A percentile compares a stretch with the other conserved stretches of the same genome.
Conservation (phyloP, 2,888 invertebrate species). For the Eudasyphora cyanicolor region DNA sequence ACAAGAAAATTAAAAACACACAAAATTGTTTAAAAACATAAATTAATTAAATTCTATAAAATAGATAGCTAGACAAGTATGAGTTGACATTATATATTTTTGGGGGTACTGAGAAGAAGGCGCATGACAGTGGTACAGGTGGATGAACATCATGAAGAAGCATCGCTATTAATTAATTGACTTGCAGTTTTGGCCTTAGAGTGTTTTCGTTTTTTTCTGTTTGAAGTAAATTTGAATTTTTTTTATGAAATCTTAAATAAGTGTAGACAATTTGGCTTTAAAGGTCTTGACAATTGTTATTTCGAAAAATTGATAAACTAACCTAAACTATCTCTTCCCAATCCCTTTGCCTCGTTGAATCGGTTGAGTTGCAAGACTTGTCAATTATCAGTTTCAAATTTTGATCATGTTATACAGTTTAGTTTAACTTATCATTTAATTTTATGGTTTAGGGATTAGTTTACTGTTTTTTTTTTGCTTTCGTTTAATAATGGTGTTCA, state of each 20-base stretch:
- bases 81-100: conserved; percentile 42
- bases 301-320: not conserved
- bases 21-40: conserved; percentile 49
- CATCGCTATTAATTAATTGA: conserved; percentile 60
- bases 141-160: too few species aligned
- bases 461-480: conserved; percentile 54
- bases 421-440: conserved; percentile 24
- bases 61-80: conserved; percentile 50
- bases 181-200: conserved; percentile 58
- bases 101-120: conserved; percentile 4
- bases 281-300: conserved; percentile 40
- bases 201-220: too few species aligned
- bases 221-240: not conserved
- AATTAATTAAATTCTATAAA: conserved; percentile 53
- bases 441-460: conserved; percentile 54
- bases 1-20: conserved; percentile 18
- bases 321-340: not conserved
- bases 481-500: conserved; percentile 67
- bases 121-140: not conserved
- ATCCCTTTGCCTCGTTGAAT: too few species aligned
- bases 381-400: not conserved
- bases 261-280: conserved; percentile 59
- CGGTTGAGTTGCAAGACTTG: not conserved
- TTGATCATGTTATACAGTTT: conserved; percentile 35
- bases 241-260: conserved; percentile 28